Evolutionary conservation across 2,113 vertebrate genomes (phyloP).

Genomic region (Leptodactylus fuscus): DNA sequence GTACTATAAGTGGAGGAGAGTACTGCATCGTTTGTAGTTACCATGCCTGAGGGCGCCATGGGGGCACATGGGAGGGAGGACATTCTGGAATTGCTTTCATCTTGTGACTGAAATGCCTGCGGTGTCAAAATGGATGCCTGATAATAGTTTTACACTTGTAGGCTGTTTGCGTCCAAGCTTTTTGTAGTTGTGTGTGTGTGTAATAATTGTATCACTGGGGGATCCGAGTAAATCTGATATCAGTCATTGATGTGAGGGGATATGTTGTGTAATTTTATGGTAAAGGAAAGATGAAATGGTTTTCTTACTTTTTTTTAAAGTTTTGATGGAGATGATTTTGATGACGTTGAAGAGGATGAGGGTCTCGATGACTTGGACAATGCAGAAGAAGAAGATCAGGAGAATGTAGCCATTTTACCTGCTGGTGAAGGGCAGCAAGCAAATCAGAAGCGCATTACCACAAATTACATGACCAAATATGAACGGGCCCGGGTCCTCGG

Average conservation of each 20-base stretch:
- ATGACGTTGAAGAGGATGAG: constrained; percentile 95
- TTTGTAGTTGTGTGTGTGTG: background rate
- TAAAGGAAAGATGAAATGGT: background rate
- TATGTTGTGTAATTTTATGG: background rate
- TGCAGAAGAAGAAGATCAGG: constrained; percentile 92
- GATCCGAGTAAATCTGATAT: background rate
- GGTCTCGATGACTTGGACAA: constrained; percentile 95
- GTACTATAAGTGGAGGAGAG: background rate
- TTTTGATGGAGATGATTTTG: constrained; percentile 96
- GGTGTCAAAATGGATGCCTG: background rate
- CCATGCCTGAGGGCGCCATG: background rate
- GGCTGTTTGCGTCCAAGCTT: background rate
- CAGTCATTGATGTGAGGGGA: no score
- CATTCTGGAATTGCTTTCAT: background rate
- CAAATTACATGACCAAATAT: constrained; percentile 96
- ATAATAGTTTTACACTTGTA: background rate
- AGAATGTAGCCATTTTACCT: constrained; percentile 93
- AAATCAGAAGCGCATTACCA: constrained; percentile 96
- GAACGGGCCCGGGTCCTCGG: constrained; percentile 93
- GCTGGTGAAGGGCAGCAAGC: constrained; percentile 90
- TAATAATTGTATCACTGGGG: background rate
- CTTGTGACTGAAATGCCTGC: background rate
- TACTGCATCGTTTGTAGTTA: background rate
- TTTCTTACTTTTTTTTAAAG: constrained; percentile 66
- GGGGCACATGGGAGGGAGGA: background rate